A percentile compares a stretch with the other conserved stretches of the same genome.
Evolutionary conservation across 2,797 vertebrate genomes (phyloP).

Genomic region (Danio kyathit): DNA sequence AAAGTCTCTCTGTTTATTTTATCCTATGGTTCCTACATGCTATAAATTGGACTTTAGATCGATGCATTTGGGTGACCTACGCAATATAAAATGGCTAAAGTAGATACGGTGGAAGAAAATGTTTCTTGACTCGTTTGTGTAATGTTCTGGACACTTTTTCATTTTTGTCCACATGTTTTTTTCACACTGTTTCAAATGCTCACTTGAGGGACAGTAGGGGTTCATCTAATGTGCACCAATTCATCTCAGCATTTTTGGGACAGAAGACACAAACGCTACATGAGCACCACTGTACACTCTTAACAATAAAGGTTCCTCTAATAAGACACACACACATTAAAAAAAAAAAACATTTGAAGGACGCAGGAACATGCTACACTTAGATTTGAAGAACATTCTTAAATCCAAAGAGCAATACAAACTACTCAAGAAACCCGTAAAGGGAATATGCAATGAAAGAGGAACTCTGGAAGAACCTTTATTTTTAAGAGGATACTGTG

Average conservation of each 20-base stretch:
- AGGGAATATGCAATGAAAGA: not conserved
- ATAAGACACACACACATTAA: too few relatives aligned
- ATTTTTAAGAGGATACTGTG: conserved; percentile 34
- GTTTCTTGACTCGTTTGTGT: conserved; percentile 83
- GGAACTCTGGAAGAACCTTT: conserved; percentile 14
- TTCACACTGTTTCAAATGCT: conserved; percentile 31
- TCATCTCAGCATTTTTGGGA: conserved; percentile 55
- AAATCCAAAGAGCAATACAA: conserved; percentile 1
- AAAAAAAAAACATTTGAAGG: not conserved
- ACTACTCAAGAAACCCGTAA: not conserved
- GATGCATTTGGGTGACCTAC: conserved; percentile 51
- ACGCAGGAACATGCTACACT: not conserved
- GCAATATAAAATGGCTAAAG: conserved; percentile 66
- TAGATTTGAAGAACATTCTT: not conserved
- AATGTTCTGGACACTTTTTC: conserved; percentile 27
- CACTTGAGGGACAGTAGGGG: conserved; percentile 23
- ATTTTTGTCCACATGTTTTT: conserved; percentile 18
- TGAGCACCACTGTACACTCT: conserved; percentile 27
- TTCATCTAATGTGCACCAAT: conserved; percentile 48
- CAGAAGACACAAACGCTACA: conserved; percentile 35
- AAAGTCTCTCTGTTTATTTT: conserved; percentile 66
- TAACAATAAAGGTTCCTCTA: conserved; percentile 35
- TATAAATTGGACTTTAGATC: conserved; percentile 60
- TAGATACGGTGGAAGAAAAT: conserved; percentile 87
- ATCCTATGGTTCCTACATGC: conserved; percentile 9